Evolutionary conservation across 1,140 invertebrate species (phyloP), one percentile per base, ranked within the genome.

Genomic region (Drosophila bocqueti): DNA sequence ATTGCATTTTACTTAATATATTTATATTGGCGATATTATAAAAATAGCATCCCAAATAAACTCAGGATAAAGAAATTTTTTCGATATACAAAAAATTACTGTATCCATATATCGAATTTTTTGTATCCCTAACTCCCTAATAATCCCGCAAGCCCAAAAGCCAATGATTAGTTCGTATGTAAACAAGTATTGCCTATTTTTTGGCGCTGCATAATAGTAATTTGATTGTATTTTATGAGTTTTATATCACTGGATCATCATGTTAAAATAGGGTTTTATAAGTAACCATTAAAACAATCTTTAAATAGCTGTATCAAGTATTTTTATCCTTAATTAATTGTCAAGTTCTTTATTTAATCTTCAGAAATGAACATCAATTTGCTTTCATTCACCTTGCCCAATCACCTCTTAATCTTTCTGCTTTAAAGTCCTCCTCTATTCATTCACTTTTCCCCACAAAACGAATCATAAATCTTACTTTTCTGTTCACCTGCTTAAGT

Each of bases 391-490:
- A 26, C 16, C 21, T 38, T 38, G 2, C 21, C 3, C 10, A 15
- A 54, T 31, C 7, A 16, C 13, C 13, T 21, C 4, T 0, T 0
- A 36, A 11, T 7, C 7, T 55, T 36, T 24, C 4, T 2, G 24
- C 18, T 38, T 13, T 47, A 55, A 62, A 62, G 60, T 62, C 46
- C 43, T 13, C 0, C 24, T 26, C 3, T n/a, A 36, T 26, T 4
- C 16, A 42, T 42, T 10, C 29, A 61, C 15, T 24, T 29, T 36
- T 21, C 18, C 16, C 7, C 29, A 1, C 21, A 7, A 43, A 40
- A 63, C 21, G 7, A 38, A 36, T 21, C 21, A 57, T 63, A 57
- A 16, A 57, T 57, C 50, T 21, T 4, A 54, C 34, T 34, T 47
- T 59, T 16, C 16, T 67, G 11, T 42, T 31, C 26, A 15, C 10